A percentile compares a stretch with the other conserved stretches of the same genome.
Conservation (phyloP, 2,797 vertebrate species). For the Anguilla megastoma region DNA sequence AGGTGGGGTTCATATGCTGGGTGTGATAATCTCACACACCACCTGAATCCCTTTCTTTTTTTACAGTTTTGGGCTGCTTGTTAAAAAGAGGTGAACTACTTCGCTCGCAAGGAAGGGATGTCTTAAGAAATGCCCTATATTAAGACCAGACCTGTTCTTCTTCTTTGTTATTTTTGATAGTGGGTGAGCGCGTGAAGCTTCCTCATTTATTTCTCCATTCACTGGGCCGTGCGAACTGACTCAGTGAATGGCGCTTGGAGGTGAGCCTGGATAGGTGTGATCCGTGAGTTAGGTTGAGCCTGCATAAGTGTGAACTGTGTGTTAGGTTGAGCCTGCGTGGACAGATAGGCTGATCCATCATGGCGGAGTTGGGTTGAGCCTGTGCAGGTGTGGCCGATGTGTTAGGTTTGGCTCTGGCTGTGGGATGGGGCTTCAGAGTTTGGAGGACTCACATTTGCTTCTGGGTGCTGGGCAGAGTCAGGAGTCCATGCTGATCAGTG, state of each 20-base stretch:
- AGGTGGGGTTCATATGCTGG: too few relatives aligned
- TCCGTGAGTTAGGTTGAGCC: neutral
- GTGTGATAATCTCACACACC: neutral
- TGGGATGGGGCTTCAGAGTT: neutral
- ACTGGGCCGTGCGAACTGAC: neutral
- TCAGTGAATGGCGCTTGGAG: neutral
- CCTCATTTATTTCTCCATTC: neutral
- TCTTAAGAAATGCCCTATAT: neutral
- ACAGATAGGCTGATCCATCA: neutral
- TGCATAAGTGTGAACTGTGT: neutral
- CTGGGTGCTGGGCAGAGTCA: neutral
- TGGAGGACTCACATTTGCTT: neutral
- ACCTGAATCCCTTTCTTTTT: neutral
- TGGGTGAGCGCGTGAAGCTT: neutral
- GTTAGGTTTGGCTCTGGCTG: neutral
- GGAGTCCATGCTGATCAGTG: neutral
- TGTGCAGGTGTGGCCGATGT: neutral
- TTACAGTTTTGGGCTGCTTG: neutral
- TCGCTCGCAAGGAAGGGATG: neutral
- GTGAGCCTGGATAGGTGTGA: neutral
- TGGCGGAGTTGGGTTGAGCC: neutral
- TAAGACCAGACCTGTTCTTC: neutral
- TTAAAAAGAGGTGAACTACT: neutral
- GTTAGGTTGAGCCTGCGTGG: neutral
- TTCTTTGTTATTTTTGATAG: neutral